Percentiles rank a stretch among this genome's conserved stretches.
Conservation (phyloP, 2,797 vertebrate genomes). For the Pipistrellus pygmaeus region DNA sequence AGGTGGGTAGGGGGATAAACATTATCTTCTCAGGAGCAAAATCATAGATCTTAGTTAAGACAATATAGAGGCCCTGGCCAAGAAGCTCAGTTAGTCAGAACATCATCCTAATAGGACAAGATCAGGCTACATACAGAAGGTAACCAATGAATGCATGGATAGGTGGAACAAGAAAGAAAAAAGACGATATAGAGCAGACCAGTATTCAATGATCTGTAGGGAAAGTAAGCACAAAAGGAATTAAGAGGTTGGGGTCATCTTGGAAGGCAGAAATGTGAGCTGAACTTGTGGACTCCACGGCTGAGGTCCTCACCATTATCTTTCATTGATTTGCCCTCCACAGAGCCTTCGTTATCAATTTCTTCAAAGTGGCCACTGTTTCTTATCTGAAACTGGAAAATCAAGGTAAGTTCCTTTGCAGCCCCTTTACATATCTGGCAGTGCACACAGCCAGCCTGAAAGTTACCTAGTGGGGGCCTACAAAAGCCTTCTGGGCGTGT, state of each 20-base stretch:
- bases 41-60: neutral
- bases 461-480: neutral
- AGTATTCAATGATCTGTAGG: neutral
- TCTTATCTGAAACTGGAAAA: neutral
- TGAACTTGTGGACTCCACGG: neutral
- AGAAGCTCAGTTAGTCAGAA: neutral
- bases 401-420: slow-evolving; percentile 60
- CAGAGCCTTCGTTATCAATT: slow-evolving; percentile 3
- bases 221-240: neutral
- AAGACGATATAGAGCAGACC: neutral
- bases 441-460: neutral
- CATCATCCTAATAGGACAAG: neutral
- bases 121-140: neutral
- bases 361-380: neutral
- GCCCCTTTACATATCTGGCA: neutral
- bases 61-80: neutral
- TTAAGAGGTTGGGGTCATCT: neutral
- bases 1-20: fast-evolving
- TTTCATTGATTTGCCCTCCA: slow-evolving; percentile 25
- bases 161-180: neutral
- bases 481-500: neutral
- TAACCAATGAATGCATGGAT: neutral
- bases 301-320: neutral
- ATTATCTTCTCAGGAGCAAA: neutral
- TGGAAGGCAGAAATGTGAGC: neutral